A percentile compares a stretch with the other conserved stretches of the same genome.
phyloP scores from a whole-genome alignment of 2,797 vertebrate species.

The Sebastes cheni region DNA sequence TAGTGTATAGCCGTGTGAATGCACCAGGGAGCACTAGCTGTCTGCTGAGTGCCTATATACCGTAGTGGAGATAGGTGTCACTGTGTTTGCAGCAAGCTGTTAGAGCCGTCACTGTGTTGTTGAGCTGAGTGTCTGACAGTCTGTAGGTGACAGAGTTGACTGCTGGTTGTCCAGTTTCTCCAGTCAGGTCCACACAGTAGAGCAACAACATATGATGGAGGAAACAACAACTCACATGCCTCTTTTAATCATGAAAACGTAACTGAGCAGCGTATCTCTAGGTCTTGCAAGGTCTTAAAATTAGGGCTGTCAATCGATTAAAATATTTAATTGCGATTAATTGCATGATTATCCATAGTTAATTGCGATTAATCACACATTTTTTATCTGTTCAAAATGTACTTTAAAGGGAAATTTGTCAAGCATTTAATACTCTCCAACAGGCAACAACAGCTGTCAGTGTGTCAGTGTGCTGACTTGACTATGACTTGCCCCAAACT shows the following conservation, averaged over 20 bases:
- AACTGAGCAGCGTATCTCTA: background rate
- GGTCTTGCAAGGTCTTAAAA: background rate
- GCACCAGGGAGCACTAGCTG: conserved; percentile 35
- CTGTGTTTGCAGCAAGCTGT: conserved; percentile 62
- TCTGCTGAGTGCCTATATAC: conserved; percentile 1
- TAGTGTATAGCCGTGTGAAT: conserved; percentile 4
- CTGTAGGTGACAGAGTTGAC: conserved; percentile 43
- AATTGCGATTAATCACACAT: too few species aligned
- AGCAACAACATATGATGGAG: conserved; percentile 6
- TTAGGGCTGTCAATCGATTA: too few species aligned
- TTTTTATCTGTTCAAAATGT: too few species aligned
- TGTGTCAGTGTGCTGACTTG: too few species aligned
- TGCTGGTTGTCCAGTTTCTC: conserved; percentile 31
- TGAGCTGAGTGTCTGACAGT: conserved; percentile 41
- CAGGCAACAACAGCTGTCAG: too few species aligned
- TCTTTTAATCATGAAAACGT: background rate
- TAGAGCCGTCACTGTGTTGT: conserved; percentile 48
- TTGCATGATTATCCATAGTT: too few species aligned
- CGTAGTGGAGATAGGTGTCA: conserved; percentile 51
- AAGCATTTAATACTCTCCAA: too few species aligned
- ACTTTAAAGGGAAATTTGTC: too few species aligned
- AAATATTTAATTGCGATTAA: too few species aligned
- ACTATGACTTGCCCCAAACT: too few species aligned
- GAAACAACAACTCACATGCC: background rate
- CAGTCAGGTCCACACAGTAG: conserved; percentile 1